These are phyloP conservation scores for Neodontobutis hainanensis DNA, from an alignment of 2,113 vertebrate species.

Conservation along the genomic window DNA sequence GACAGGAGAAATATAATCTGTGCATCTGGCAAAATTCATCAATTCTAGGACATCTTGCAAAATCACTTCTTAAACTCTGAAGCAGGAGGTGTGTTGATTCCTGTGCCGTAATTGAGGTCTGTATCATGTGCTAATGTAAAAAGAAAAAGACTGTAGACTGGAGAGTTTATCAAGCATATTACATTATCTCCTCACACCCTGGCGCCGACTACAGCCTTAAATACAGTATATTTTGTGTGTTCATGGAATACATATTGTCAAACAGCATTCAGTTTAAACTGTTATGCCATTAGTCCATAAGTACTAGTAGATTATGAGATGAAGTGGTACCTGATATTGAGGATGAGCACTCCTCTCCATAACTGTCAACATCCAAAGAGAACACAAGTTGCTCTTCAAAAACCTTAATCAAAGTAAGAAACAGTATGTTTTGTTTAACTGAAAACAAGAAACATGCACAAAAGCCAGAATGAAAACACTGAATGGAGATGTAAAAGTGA, in stretches of 20 bases:
- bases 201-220: conserved; percentile 42
- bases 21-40: conserved; percentile 14
- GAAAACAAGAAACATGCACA: not conserved
- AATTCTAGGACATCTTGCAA: too few relatives aligned
- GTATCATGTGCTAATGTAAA: conserved; percentile 12
- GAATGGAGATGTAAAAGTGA: too few relatives aligned
- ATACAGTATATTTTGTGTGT: conserved; percentile 35
- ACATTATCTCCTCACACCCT: conserved; percentile 46
- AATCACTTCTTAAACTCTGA: conserved; percentile 4
- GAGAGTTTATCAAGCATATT: conserved; percentile 7
- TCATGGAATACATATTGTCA: conserved; percentile 12
- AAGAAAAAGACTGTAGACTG: conserved; percentile 26
- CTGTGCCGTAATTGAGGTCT: conserved; percentile 37
- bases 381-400: conserved; percentile 66
- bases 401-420: conserved; percentile 42
- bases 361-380: conserved; percentile 58
- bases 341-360: conserved; percentile 36
- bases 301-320: not conserved
- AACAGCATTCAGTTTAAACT: not conserved
- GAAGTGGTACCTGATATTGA: conserved; percentile 50
- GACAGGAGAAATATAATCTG: conserved; percentile 4
- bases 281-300: too few relatives aligned
- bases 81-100: conserved; percentile 50
- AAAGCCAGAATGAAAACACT: not conserved
- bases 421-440: not conserved